These are phyloP conservation scores for Gymnarchus niloticus DNA, from an alignment of 2,113 vertebrate genomes.

Conservation along the genomic window DNA sequence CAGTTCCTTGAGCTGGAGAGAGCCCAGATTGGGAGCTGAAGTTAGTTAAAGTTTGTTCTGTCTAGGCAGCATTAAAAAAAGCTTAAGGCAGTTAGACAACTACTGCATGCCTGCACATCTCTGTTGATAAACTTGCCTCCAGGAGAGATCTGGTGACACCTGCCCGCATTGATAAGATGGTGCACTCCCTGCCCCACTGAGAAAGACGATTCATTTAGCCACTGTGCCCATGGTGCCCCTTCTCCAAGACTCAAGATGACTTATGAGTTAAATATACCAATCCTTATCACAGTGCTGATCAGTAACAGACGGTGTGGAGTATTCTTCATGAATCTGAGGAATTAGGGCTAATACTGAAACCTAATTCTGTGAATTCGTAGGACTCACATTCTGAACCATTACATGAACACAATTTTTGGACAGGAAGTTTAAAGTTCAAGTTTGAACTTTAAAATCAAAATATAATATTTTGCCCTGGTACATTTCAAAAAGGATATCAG, in stretches of 20 bases:
- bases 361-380: neutral
- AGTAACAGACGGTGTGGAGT: neutral
- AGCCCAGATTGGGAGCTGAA: no score
- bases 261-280: neutral
- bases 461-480: no score
- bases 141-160: neutral
- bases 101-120: neutral
- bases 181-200: neutral
- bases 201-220: neutral
- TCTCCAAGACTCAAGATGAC: neutral
- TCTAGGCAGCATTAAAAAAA: neutral
- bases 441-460: neutral
- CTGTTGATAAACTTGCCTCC: neutral
- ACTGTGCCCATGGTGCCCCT: neutral
- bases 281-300: neutral
- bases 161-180: neutral
- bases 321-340: neutral
- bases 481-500: neutral
- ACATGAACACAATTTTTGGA: no score
- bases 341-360: neutral
- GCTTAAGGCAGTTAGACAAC: neutral
- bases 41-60: neutral
- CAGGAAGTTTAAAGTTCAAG: no score
- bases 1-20: no score
- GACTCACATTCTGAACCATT: no score